Evolutionary conservation across 2,888 invertebrate species (phyloP), one percentile per base, ranked within the genome.

Genomic region (Bombylius major): DNA sequence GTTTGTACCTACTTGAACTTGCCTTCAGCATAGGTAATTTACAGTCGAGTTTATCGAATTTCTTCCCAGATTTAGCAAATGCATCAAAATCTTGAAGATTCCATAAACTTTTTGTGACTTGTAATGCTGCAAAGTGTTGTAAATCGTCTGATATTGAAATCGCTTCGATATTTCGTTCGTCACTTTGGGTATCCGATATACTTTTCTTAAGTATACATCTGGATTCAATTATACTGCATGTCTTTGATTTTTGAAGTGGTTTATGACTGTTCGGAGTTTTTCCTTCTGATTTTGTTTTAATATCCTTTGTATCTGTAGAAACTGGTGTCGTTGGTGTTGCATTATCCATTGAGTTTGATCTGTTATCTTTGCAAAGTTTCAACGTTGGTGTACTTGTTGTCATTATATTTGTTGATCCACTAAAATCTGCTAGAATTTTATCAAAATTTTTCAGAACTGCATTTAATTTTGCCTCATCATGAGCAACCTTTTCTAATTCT

Each of bases 201-300:
- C 60, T 72, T 67, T 82, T 82, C 67, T 83, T 82, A 53, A 82
- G 70, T 62, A 84, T 81, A 67, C 84, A 84, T 59, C 82, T 79
- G 1, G 83, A 83, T 69, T 83, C 83, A 54, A 83, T 83, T 58
- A 83, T 83, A 65, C 82, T 82, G 68, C 83, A 83, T 62, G 84
- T 85, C 67, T 83, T 82, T 1, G 85, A 82, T 68, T 85, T 85
- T 64, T 83, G 79, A 62, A 85, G 70, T 69, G 62, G 60, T 23
- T 63, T 64, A 12, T 62, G 60, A 44, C 52, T 13, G 44, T 31
- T 31, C 51, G 53, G 5, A 11, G 8, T 32, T 51, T 51, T 34
- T 14, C 31, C 46, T 51, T 51, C 39, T 6, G 13, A 9, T 36
- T 49, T 36, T n/a, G 45, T 46, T 12, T 57, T 39, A n/a, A 31